Evolutionary conservation across 1,140 invertebrate species (phyloP), one percentile per base, ranked within the genome.

Genomic region (Sitobion miscanthi): DNA sequence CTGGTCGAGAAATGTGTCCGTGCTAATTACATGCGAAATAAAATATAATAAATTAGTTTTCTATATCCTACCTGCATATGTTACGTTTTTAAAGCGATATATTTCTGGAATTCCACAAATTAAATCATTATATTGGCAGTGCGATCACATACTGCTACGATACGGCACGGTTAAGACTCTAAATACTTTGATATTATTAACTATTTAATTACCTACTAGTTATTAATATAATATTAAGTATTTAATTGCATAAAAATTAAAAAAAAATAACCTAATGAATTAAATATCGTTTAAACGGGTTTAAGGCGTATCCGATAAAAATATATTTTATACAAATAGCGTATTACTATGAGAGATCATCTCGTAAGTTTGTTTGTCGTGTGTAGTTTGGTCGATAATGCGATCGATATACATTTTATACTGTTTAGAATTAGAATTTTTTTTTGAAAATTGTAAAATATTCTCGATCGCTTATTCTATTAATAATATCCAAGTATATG

Each of bases 1-100:
- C 4, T 11, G n/a, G 5, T 77, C n/a, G 30, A 77, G 14, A 77
- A 77, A 77, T 77, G 62, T 77, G 62, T 77, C 62, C 14, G 30
- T 20, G 20, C 62, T 77, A 77, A 77, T 77, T 77, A 77, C 62
- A 77, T 35, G 14, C 62, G 14, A 14, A 77, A 77, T 77, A 77
- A 77, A 77, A 77, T 77, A 77, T 20, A 77, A 77, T 77, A 77
- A n/a, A 77, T 77, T 77, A n/a, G 30, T 77, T n/a, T 77, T 77
- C 57, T 62, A 62, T 62, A 62, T 30, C 25, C 30, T 77, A n/a
- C 4, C 2, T 5, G n/a, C 14, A 77, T 25, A 25, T 57, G 0
- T 49, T 49, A 11, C 11, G 47, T 49, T 42, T 54, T 77, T 6
- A 17, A 77, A 77, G 6, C n/a, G 62, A 77, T 77, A 77, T 77